Conservation (phyloP, 2,113 vertebrate genomes). For the Eclectus roratus region DNA sequence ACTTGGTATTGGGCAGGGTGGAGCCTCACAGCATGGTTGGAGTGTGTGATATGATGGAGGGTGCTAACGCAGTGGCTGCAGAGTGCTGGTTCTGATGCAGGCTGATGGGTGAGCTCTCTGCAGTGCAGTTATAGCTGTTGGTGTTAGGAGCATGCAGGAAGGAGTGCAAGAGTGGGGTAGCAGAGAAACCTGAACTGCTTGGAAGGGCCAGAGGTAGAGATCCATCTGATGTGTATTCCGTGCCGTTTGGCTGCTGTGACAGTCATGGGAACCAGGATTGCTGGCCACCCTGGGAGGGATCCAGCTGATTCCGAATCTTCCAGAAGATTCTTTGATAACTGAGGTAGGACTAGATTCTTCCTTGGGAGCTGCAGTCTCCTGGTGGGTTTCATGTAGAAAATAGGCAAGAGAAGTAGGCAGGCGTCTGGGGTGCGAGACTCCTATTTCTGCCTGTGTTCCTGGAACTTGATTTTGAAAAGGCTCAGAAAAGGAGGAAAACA, state of each 20-base stretch:
- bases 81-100: not conserved
- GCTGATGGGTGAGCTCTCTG: not conserved
- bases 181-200: not conserved
- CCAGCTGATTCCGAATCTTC: fast-evolving
- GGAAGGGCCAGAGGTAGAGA: fast-evolving
- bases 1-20: fast-evolving
- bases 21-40: fast-evolving
- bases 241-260: not conserved
- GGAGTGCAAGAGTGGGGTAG: not conserved
- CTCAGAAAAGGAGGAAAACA: not conserved
- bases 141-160: fast-evolving
- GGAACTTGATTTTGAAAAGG: not conserved
- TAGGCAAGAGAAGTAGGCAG: not conserved
- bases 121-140: not conserved
- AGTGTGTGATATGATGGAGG: not conserved
- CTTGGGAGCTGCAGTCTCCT: not conserved
- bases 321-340: fast-evolving
- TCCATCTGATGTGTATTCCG: fast-evolving
- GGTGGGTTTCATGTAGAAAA: not conserved
- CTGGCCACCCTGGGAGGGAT: not conserved
- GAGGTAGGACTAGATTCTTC: not conserved
- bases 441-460: not conserved
- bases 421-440: not conserved
- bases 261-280: not conserved
- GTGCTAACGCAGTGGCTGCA: not conserved